Conservation (phyloP, 2,113 vertebrate genomes). For the Amphiprion ocellaris region DNA sequence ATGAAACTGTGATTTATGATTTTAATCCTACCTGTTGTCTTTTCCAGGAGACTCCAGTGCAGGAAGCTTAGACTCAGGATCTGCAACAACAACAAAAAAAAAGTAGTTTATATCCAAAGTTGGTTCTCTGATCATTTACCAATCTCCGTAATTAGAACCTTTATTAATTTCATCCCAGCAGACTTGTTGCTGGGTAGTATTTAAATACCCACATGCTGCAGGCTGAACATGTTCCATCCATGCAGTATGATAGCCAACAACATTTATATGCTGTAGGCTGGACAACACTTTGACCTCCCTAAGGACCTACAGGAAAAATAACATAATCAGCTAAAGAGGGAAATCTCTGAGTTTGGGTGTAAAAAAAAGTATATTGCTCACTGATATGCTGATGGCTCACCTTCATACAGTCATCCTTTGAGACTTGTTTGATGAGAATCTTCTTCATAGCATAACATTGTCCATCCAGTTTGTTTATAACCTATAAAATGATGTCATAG, state of each 20-base stretch:
- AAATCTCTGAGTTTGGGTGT: too few relatives aligned
- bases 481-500: slow-evolving; percentile 81
- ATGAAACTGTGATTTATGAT: background rate
- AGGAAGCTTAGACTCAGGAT: slow-evolving; percentile 58
- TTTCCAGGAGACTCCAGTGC: slow-evolving; percentile 72
- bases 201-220: slow-evolving; percentile 62
- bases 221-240: slow-evolving; percentile 97
- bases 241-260: slow-evolving; percentile 97
- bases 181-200: background rate
- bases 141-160: background rate
- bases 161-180: background rate
- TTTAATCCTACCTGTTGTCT: slow-evolving; percentile 63
- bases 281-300: slow-evolving; percentile 96
- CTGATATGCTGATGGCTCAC: slow-evolving; percentile 72
- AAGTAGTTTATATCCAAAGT: slow-evolving; percentile 2
- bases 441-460: slow-evolving; percentile 97
- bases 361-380: too few relatives aligned
- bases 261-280: slow-evolving; percentile 91
- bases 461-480: slow-evolving; percentile 95
- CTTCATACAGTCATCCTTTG: slow-evolving; percentile 95
- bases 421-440: slow-evolving; percentile 94
- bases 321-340: background rate
- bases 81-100: slow-evolving; percentile 56
- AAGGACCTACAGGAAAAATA: slow-evolving; percentile 86
- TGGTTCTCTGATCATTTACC: background rate